Percentiles rank a stretch among this genome's conserved stretches.
phyloP scores from a whole-genome alignment of 2,797 vertebrate genomes.

The Enteromius anoplus region DNA sequence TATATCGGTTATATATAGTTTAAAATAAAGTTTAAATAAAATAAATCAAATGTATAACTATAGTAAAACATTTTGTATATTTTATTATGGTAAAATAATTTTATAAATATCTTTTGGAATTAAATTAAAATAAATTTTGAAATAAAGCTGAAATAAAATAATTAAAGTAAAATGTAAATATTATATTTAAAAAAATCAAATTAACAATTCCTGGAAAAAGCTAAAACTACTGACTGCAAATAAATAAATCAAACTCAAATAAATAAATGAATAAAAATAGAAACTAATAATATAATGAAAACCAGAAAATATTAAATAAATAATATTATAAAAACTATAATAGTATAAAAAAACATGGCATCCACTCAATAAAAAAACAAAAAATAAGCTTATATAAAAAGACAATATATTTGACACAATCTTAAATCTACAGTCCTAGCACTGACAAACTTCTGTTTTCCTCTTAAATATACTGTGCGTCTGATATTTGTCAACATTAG shows the following conservation, averaged over 20 bases:
- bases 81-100: too few relatives aligned
- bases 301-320: neutral
- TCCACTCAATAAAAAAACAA: neutral
- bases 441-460: neutral
- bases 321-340: neutral
- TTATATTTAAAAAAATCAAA: neutral
- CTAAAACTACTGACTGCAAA: neutral
- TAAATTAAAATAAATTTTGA: neutral
- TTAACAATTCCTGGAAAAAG: neutral
- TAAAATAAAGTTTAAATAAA: too few relatives aligned
- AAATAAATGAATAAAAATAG: too few relatives aligned
- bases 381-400: neutral
- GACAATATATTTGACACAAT: neutral
- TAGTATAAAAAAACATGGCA: neutral
- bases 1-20: too few relatives aligned
- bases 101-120: neutral
- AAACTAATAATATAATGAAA: too few relatives aligned
- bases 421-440: neutral
- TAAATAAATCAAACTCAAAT: neutral
- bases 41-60: too few relatives aligned
- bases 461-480: neutral
- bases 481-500: conserved; percentile 35
- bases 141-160: neutral
- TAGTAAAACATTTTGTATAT: too few relatives aligned
- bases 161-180: neutral